Evolutionary conservation across 2,888 invertebrate species (phyloP), one percentile per base, ranked within the genome.

Genomic region (Drosophila ustulata): DNA sequence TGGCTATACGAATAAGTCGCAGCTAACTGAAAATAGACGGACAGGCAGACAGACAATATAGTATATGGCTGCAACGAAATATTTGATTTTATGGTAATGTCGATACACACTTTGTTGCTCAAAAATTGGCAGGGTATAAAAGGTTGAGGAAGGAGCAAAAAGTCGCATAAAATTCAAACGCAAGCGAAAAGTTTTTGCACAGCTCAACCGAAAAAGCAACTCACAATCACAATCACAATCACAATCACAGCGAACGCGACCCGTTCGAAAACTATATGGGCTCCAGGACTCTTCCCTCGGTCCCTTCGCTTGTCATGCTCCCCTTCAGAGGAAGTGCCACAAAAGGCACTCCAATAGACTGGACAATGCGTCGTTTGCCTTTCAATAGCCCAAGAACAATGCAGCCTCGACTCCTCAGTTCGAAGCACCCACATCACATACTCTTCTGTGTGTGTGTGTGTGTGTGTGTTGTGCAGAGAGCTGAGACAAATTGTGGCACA

Each of bases 141-240:
- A 59, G 18, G 52, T 55, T 37, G 41, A 58, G 41, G 28, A 83
- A 26, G 51, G 55, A 32, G 45, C 30, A 34, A 71, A 80, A 89
- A 89, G 64, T 75, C 88, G 79, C 75, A 84, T 88, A 89, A 84
- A 84, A 89, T 74, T 88, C 82, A 88, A 89, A 89, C 85, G 89
- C 85, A 71, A 81, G 83, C 88, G 82, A 84, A 84, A 84, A 84
- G 66, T 84, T 83, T 78, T 66, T 75, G 70, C 72, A 56, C 68
- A 85, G 86, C 88, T 75, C 80, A 75, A 75, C 58, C 57, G 50
- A 71, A 79, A 50, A 50, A 39, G 61, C 57, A 66, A 57, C 56
- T 66, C 34, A 66, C 47, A 75, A 75, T 66, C 34, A 66, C 47
- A 75, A 75, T 66, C 34, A 66, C 47, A 75, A 75, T 66, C 34